phyloP scores from a whole-genome alignment of 35 echinoderm and acorn worm species.

The Heliocidaris erythrogramma region DNA sequence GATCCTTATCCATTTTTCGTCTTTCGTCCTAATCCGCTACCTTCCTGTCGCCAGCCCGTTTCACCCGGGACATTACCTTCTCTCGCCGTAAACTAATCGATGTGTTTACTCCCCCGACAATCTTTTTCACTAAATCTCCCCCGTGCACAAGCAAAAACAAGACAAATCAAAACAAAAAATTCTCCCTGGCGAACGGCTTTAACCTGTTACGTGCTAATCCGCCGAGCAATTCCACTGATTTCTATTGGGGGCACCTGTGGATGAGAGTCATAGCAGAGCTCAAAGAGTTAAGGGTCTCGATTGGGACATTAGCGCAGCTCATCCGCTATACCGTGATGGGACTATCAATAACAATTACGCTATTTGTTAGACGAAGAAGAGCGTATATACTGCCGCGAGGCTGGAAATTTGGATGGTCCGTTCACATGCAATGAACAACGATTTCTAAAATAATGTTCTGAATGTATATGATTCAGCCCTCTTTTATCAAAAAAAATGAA shows the following conservation, averaged over 20 bases:
- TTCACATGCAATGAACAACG: background rate
- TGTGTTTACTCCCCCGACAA: slow-evolving; percentile 15
- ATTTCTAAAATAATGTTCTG: no score
- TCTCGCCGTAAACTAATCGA: background rate
- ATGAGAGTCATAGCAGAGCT: background rate
- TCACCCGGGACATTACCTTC: background rate
- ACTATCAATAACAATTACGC: slow-evolving; percentile 12
- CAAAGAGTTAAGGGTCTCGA: background rate
- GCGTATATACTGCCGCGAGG: background rate
- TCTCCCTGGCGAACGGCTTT: background rate
- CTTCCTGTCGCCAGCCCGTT: background rate
- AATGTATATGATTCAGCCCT: no score
- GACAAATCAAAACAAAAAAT: background rate
- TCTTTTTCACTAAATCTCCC: background rate
- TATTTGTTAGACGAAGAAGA: slow-evolving; percentile 4
- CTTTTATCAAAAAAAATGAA: no score
- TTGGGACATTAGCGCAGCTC: slow-evolving; percentile 7
- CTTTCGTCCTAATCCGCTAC: background rate
- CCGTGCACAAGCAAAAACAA: background rate
- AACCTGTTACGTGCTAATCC: background rate
- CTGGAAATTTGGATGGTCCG: background rate
- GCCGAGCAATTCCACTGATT: background rate
- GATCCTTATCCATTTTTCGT: background rate
- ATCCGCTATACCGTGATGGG: background rate
- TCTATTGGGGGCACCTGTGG: background rate